Evolutionary conservation across 2,888 invertebrate species (phyloP).

Genomic region (Pemphredon lugubris): DNA sequence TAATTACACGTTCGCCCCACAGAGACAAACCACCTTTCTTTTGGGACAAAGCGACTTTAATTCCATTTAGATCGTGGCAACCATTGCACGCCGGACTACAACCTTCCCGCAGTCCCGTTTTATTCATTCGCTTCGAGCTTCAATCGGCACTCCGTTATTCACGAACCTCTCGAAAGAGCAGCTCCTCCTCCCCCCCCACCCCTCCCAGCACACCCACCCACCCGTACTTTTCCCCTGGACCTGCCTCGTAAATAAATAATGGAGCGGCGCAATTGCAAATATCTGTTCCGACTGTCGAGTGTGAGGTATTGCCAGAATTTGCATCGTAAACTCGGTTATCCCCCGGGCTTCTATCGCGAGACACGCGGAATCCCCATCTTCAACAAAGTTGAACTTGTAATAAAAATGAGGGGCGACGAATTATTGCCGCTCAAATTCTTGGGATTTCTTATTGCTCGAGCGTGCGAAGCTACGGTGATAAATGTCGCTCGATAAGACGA

Average conservation of each 20-base stretch:
- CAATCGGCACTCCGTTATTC: slow-evolving; percentile 36
- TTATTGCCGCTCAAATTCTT: not conserved
- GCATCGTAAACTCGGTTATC: slow-evolving; percentile 39
- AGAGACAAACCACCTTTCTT: slow-evolving; percentile 8
- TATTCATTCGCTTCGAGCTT: slow-evolving; percentile 13
- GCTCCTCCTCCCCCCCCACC: no score
- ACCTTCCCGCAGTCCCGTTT: slow-evolving; percentile 17
- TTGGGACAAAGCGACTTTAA: slow-evolving; percentile 29
- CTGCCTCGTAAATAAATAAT: slow-evolving; percentile 40
- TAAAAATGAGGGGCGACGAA: not conserved
- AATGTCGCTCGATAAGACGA: not conserved
- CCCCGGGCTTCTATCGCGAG: slow-evolving; percentile 1
- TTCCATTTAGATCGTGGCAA: slow-evolving; percentile 31
- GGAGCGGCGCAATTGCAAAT: slow-evolving; percentile 40
- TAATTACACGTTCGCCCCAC: slow-evolving; percentile 24
- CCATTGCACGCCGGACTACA: slow-evolving; percentile 6
- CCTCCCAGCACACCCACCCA: no score
- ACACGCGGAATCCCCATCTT: slow-evolving; percentile 18
- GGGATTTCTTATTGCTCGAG: not conserved
- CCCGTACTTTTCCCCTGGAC: slow-evolving; percentile 6
- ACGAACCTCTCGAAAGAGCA: slow-evolving; percentile 8
- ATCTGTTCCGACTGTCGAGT: slow-evolving; percentile 39
- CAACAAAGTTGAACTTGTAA: slow-evolving; percentile 11
- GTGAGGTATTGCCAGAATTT: slow-evolving; percentile 41
- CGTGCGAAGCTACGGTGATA: not conserved